Base-by-base conservation (phyloP, 2,113 vertebrate species). In the Psettodes erumei region DNA sequence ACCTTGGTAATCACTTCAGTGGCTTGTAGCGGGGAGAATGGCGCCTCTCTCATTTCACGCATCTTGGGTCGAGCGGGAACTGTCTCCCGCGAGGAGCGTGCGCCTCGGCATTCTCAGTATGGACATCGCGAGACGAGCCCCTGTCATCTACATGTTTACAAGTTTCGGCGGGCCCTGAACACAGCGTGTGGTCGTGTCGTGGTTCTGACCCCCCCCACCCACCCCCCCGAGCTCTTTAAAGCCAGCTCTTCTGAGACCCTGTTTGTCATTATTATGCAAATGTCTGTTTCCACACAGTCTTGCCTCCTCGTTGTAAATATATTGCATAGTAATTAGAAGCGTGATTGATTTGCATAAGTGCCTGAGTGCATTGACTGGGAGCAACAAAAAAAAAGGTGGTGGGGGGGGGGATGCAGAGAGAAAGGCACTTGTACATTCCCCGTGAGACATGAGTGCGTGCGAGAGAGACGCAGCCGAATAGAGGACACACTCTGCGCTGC, bases 261-360 rank as follows among this genome's bases (percentile, higher is more conserved):
- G 48, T 61, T 59, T 75, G 63, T 82, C 76, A 88, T 88, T 85
- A 86, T 85, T 81, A 90, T 89, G 86, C 47, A 88, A 88, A 88
- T 87, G 19, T 43, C 2, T 33, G 28, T 55, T 85, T 85, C 76
- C 75, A 37, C 61, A 61, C 45, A 77, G 66, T 79, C 81, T 83
- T 28, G 32, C 65, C 78, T 21, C 65, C 78, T 21, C 19, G 65
- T 69, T 55, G 80, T 86, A 65, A 87, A 88, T 88, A 86, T 82
- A 85, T 74, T 85, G 80, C 54, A 80, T 40, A 47, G 66, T 86
- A 87, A 87, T 88, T 89, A 78, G 69, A 63, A 71, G 51, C 2
- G 1, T 37, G 55, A 27, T 67, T 75, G 58, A 80, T 85, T 81
- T 75, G 81, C 80, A 58, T 13, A 74, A 60, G 25, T 50, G 13